phyloP scores from a whole-genome alignment of 1,140 invertebrate species.

The Meteorus sp. region DNA sequence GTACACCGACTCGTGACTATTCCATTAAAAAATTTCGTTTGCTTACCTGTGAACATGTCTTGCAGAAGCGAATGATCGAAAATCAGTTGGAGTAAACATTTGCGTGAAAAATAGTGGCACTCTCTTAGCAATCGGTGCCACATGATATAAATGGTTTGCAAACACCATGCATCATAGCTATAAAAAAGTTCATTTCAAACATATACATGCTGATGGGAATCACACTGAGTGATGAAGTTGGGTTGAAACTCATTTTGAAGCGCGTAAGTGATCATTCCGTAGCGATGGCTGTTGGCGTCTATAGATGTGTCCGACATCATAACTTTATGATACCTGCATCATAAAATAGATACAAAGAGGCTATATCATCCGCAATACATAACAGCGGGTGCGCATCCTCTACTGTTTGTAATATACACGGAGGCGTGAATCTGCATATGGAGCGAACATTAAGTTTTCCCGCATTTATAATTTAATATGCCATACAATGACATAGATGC shows the following conservation, averaged over 20 bases:
- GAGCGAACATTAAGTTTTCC: constrained; percentile 56
- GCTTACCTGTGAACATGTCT: no score
- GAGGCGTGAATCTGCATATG: constrained; percentile 57
- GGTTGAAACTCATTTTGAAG: constrained; percentile 14
- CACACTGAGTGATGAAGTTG: constrained; percentile 4
- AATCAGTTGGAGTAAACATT: no score
- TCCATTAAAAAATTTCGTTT: no score
- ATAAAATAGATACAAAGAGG: constrained; percentile 57
- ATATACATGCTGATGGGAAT: no score
- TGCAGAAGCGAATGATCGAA: no score
- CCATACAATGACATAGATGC: constrained; percentile 19
- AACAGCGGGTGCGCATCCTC: constrained; percentile 30
- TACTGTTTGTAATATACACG: no score
- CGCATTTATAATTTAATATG: constrained; percentile 55
- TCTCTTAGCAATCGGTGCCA: no score
- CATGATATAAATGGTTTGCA: no score
- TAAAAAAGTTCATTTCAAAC: no score
- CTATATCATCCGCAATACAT: constrained; percentile 46
- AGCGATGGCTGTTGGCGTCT: constrained; percentile 11
- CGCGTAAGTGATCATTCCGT: constrained; percentile 25
- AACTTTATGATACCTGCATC: constrained; percentile 48
- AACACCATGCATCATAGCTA: no score
- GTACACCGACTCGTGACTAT: no score
- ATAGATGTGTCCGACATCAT: constrained; percentile 19
- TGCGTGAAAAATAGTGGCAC: no score